A percentile compares a stretch with the other conserved stretches of the same genome.
Conservation (phyloP, 2,113 vertebrate species). For the Cavia porcellus region DNA sequence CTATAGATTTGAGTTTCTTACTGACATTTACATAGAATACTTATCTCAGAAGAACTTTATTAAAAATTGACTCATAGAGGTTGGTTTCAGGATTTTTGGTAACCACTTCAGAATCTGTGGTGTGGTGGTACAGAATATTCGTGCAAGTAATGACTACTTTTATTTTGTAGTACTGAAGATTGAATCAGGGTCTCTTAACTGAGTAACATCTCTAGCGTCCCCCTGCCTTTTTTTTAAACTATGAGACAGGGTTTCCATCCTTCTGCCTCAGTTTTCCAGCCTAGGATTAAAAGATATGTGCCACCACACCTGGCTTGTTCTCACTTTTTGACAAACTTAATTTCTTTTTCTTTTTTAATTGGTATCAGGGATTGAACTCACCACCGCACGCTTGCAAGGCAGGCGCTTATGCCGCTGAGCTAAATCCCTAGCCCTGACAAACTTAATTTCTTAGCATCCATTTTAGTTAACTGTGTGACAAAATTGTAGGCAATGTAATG, state of each 20-base stretch:
- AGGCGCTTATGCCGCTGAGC: too few species aligned
- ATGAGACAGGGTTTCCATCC: neutral
- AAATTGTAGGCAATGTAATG: neutral
- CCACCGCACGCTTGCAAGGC: too few species aligned
- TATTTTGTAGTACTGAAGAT: neutral
- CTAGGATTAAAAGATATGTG: neutral
- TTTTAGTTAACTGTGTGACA: neutral
- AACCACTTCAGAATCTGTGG: neutral
- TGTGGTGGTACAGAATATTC: neutral
- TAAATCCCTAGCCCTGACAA: neutral
- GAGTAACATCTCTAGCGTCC: neutral
- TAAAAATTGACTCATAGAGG: slow-evolving; percentile 62
- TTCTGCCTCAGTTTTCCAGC: neutral
- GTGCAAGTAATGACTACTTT: neutral
- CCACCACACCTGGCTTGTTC: neutral
- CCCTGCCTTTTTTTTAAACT: neutral
- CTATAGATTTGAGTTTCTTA: slow-evolving; percentile 35
- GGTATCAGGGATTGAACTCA: too few species aligned
- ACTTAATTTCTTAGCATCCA: slow-evolving; percentile 17
- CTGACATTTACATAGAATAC: slow-evolving; percentile 63
- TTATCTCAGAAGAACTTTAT: slow-evolving; percentile 64
- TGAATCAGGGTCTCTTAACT: neutral
- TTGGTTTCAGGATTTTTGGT: slow-evolving; percentile 55
- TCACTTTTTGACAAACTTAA: slow-evolving; percentile 31
- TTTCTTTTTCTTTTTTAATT: neutral